Base-by-base conservation (phyloP, 2,797 vertebrate genomes). In the Vireo griseus region DNA sequence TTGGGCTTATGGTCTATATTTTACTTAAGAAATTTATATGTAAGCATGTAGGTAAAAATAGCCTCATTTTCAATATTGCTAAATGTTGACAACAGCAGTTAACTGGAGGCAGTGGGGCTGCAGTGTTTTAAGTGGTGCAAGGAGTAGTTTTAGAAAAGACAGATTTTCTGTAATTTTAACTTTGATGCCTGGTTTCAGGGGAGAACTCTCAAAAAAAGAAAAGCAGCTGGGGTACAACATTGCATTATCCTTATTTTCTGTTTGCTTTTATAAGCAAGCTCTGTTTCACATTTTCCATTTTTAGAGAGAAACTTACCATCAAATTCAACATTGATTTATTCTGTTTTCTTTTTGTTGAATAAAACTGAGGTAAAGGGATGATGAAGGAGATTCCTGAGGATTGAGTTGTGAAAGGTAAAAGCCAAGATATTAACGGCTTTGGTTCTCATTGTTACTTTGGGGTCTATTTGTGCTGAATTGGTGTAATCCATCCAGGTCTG, bases 271-370 rank as follows among this genome's bases (percentile, higher is more conserved):
- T 61, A 91, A 88, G 80, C 33, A 84, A 83, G 77, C 83, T 88
- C 40, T 68, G 17, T 76, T 95, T 85, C 15, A 1, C 22, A 2
- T 79, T 90, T 91, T 86, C 35, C 4, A 4, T 66, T 85, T 33
- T 86, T 80, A 71, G 54, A 75, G 37, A 88, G 21, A 82, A 88
- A 44, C 40, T 63, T 89, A 42, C 50, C 33, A 76, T 58, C 45
- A 77, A 94, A 88, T 86, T 86, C 78, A 94, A 54, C 47, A 72
- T 9, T 45, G 87, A 94, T 95, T 90, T 88, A 88, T 92, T 90
- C 61, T 88, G 54, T 12, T 94, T 92, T 92, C 54, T 40, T 80
- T 94, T 92, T 74, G 39, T 88, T 75, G 77, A 81, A 66, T 82
- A 90, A 94, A 95, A 79, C 55, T 73, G 62, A 69, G 63, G 55